A percentile compares a stretch with the other conserved stretches of the same genome.
Conservation (phyloP, 2,888 invertebrate species). For the Cryptocephalus moraei region DNA sequence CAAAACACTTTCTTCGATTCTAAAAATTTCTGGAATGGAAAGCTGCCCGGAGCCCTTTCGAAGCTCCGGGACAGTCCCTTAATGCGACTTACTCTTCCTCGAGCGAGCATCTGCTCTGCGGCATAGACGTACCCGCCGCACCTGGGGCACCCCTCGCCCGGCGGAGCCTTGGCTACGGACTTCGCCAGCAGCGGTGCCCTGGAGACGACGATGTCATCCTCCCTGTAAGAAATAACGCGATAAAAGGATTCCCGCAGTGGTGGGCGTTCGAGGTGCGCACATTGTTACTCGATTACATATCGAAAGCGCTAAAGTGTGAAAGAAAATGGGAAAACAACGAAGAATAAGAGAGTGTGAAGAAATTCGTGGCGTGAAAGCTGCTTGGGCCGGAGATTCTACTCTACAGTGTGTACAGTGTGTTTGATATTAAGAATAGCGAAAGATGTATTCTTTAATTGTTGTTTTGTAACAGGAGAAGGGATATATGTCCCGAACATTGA, state of each 20-base stretch:
- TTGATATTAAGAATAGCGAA: not conserved
- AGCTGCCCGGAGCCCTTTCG: too few species aligned
- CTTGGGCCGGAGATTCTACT: conserved; percentile 5
- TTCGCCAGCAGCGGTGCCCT: conserved; percentile 41
- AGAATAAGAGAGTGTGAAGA: conserved; percentile 2
- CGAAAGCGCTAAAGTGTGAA: too few species aligned
- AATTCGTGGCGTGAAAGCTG: conserved; percentile 21
- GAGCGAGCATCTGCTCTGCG: conserved; percentile 85
- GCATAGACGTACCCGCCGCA: conserved; percentile 85
- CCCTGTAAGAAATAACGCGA: conserved; percentile 16
- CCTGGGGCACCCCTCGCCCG: conserved; percentile 78
- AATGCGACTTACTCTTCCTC: conserved; percentile 72
- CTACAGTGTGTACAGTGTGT: not conserved
- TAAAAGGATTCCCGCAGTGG: too few species aligned
- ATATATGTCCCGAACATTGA: conserved; percentile 27
- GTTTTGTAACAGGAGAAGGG: conserved; percentile 38
- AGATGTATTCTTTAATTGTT: not conserved
- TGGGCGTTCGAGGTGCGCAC: not conserved
- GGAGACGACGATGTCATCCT: conserved; percentile 21
- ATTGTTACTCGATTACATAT: not conserved
- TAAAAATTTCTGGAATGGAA: too few species aligned
- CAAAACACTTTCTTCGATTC: too few species aligned
- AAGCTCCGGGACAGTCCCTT: too few species aligned
- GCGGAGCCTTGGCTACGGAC: conserved; percentile 69
- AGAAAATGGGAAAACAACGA: not conserved